These are phyloP conservation scores for Tupaia tana DNA, from an alignment of 2,113 vertebrate species.

Conservation along the genomic window DNA sequence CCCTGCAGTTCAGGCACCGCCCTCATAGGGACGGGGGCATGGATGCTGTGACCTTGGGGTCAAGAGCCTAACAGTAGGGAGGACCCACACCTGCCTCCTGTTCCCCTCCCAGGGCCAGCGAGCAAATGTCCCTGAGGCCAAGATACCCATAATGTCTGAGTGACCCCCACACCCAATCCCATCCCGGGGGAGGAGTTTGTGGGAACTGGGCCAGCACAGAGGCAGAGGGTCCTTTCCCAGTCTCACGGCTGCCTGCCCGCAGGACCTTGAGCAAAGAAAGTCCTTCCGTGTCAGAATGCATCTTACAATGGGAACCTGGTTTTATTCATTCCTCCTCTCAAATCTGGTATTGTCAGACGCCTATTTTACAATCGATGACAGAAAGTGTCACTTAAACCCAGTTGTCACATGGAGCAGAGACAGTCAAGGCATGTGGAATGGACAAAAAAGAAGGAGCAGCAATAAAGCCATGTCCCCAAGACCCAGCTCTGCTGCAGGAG, in stretches of 20 bases:
- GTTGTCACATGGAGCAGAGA: neutral
- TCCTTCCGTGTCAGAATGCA: accelerated
- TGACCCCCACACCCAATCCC: too few species aligned
- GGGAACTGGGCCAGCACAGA: neutral
- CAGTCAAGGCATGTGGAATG: too few species aligned
- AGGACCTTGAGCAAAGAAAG: neutral
- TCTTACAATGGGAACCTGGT: neutral
- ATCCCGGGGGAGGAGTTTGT: neutral
- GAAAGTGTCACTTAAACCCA: neutral
- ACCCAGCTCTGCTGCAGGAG: neutral
- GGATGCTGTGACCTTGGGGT: too few species aligned
- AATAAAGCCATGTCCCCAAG: accelerated
- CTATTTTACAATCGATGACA: neutral
- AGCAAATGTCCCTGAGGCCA: neutral
- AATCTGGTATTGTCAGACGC: neutral
- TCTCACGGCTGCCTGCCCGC: accelerated
- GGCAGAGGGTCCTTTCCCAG: too few species aligned
- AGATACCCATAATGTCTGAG: accelerated
- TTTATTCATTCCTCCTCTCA: neutral
- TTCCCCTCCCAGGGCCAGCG: neutral
- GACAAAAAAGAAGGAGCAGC: too few species aligned
- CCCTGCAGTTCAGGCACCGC: neutral
- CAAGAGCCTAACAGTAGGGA: too few species aligned
- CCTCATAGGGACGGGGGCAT: neutral
- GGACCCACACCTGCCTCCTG: accelerated